Conservation (phyloP, 2,888 invertebrate species). For the Cryptocheilus praepositus region DNA sequence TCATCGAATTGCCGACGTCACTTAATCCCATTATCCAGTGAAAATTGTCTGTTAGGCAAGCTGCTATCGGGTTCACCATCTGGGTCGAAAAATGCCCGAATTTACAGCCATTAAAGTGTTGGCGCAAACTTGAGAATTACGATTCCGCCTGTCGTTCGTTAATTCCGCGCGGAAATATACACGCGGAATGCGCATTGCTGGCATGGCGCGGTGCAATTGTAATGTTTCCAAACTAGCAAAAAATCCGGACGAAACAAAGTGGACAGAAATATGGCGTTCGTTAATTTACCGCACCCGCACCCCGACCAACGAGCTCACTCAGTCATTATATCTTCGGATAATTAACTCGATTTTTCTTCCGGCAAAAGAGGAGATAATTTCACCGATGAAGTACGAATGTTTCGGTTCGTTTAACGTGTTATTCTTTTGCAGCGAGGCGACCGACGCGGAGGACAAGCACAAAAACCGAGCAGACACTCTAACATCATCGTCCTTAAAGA, state of each 20-base stretch:
- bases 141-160: too few species aligned
- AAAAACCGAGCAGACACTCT: not conserved
- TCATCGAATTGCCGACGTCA: too few species aligned
- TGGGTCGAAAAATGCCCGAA: too few species aligned
- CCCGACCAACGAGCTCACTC: conserved; percentile 9
- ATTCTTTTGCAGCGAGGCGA: conserved; percentile 33
- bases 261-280: conserved; percentile 55
- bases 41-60: too few species aligned
- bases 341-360: conserved; percentile 61
- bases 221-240: conserved; percentile 31
- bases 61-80: too few species aligned
- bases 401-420: conserved; percentile 59
- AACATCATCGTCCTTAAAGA: not conserved
- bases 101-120: too few species aligned
- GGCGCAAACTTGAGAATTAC: too few species aligned
- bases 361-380: conserved; percentile 52
- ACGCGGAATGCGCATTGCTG: too few species aligned
- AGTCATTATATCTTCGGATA: conserved; percentile 57
- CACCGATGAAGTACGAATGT: conserved; percentile 57
- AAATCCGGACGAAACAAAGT: conserved; percentile 28
- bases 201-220: conserved; percentile 27
- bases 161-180: too few species aligned
- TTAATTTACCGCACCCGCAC: conserved; percentile 54
- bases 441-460: not conserved
- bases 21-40: too few species aligned